Percentiles rank a stretch among this genome's conserved stretches.
Evolutionary conservation across 2,113 vertebrate genomes (phyloP).

Genomic region (Periophthalmus modestus): DNA sequence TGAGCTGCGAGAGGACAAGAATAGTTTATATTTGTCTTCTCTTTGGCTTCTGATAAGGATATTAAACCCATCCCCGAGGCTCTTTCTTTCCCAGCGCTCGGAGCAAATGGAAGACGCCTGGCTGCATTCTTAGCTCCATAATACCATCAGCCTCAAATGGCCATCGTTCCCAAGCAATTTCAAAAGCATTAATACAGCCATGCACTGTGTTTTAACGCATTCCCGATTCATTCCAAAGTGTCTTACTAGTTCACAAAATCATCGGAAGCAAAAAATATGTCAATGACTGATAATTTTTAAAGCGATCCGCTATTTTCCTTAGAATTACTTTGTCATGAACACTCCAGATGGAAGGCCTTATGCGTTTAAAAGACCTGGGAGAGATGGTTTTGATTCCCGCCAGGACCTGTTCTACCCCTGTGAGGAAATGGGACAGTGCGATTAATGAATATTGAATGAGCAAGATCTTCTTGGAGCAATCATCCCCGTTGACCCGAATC

Average conservation of each 20-base stretch:
- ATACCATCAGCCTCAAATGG: slow-evolving; percentile 27
- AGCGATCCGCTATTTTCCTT: slow-evolving; percentile 35
- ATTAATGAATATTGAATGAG: slow-evolving; percentile 69
- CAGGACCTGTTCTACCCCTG: slow-evolving; percentile 45
- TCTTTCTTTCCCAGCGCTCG: slow-evolving; percentile 33
- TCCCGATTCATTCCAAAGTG: slow-evolving; percentile 23
- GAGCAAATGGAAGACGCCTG: slow-evolving; percentile 27
- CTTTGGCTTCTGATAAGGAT: slow-evolving; percentile 58
- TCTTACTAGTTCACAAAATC: slow-evolving; percentile 25
- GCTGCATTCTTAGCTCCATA: slow-evolving; percentile 30
- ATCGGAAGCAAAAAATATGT: slow-evolving; percentile 27
- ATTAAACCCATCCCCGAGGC: slow-evolving; percentile 51
- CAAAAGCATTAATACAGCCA: background rate
- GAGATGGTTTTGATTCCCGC: slow-evolving; percentile 45
- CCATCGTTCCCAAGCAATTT: slow-evolving; percentile 19
- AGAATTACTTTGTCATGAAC: no score
- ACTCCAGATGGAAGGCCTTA: slow-evolving; percentile 27
- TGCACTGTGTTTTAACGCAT: slow-evolving; percentile 26
- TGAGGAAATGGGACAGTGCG: slow-evolving; percentile 47
- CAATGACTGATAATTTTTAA: slow-evolving; percentile 40
- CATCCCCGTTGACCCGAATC: slow-evolving; percentile 65
- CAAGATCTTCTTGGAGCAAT: slow-evolving; percentile 60
- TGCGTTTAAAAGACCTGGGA: slow-evolving; percentile 31
- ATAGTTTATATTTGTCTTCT: slow-evolving; percentile 59
- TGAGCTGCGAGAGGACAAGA: slow-evolving; percentile 30